Conservation (phyloP, 2,113 vertebrate species). For the Pelecanus crispus region DNA sequence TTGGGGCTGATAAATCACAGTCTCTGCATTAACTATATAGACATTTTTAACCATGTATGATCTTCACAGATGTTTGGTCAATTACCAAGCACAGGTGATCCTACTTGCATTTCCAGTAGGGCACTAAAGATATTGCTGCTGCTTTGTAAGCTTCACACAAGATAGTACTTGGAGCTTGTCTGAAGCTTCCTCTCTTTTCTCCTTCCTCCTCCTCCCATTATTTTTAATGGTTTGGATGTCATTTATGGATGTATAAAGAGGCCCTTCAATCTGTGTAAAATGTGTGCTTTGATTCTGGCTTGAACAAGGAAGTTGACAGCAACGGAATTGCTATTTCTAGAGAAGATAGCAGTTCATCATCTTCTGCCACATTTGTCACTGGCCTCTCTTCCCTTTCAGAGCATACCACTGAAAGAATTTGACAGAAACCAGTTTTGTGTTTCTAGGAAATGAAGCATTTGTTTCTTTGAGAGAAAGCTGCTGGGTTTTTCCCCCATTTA, state of each 20-base stretch:
- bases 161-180: neutral
- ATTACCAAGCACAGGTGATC: neutral
- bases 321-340: neutral
- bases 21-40: neutral
- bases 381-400: neutral
- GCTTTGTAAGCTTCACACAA: neutral
- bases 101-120: neutral
- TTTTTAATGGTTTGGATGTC: neutral
- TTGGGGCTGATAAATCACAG: neutral
- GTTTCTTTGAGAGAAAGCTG: neutral
- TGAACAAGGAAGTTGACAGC: neutral
- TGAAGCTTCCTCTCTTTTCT: neutral
- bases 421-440: neutral
- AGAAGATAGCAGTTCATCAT: neutral
- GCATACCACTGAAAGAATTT: neutral
- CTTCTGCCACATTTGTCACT: neutral
- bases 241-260: neutral
- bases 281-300: neutral
- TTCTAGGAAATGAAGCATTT: slow-evolving; percentile 3
- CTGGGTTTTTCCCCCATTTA: too few species aligned
- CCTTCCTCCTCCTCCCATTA: neutral
- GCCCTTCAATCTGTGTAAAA: neutral
- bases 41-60: neutral
- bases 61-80: neutral
- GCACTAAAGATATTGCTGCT: neutral